Evolutionary conservation across 2,797 vertebrate species (phyloP).

Genomic region (Bradypodion pumilum): DNA sequence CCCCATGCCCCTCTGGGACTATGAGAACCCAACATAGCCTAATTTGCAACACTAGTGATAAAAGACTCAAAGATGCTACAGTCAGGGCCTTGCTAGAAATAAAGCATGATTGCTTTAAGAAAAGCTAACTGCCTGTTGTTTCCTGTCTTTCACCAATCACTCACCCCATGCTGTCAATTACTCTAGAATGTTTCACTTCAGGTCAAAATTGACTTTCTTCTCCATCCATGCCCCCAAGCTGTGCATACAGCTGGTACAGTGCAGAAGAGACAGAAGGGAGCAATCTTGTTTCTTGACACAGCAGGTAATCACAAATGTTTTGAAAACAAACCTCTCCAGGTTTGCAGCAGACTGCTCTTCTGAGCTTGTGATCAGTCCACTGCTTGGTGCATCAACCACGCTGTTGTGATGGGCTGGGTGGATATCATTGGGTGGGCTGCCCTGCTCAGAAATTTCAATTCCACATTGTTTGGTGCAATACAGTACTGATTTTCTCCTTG

Average conservation of each 20-base stretch:
- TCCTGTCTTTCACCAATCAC: too few relatives aligned
- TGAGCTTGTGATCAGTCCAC: constrained; percentile 53
- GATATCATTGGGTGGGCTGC: too few relatives aligned
- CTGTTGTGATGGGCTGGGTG: too few relatives aligned
- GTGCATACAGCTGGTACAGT: not conserved
- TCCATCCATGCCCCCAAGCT: constrained; percentile 23
- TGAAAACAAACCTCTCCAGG: constrained; percentile 53
- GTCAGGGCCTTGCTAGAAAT: not conserved
- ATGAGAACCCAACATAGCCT: too few relatives aligned
- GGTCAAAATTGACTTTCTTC: not conserved
- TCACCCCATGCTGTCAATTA: not conserved
- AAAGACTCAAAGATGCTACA: not conserved
- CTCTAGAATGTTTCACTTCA: not conserved
- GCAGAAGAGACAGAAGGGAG: not conserved
- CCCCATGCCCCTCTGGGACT: too few relatives aligned
- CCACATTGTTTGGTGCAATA: too few relatives aligned
- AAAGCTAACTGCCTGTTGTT: not conserved
- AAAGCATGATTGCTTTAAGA: not conserved
- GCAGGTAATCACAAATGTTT: constrained; percentile 58
- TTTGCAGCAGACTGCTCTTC: constrained; percentile 55
- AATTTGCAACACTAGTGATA: not conserved
- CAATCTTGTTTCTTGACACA: constrained; percentile 44
- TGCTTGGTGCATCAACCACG: not conserved
- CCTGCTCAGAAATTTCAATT: too few relatives aligned
- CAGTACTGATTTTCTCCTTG: too few relatives aligned